These are phyloP conservation scores for Eulemur rufifrons DNA, from an alignment of 2,113 vertebrate species.

Conservation along the genomic window DNA sequence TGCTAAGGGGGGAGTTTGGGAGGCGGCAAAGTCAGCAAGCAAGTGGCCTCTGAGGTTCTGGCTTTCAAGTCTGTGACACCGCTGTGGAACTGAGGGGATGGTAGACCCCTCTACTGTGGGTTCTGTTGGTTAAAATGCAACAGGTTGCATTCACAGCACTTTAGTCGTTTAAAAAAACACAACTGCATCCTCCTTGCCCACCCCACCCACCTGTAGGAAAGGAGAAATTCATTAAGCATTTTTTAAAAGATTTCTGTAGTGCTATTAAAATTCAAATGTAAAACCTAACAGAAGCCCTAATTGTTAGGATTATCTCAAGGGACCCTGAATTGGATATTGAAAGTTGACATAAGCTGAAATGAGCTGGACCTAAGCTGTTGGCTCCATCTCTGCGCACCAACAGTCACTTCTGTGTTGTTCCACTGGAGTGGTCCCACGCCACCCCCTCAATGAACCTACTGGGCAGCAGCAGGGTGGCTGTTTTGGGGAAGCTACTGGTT, in stretches of 20 bases:
- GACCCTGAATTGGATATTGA: not conserved
- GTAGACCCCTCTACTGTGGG: not conserved
- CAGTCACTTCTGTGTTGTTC: slow-evolving; percentile 61
- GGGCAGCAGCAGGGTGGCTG: slow-evolving; percentile 62
- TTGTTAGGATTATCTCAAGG: not conserved
- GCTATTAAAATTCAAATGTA: slow-evolving; percentile 42
- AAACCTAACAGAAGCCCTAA: slow-evolving; percentile 48
- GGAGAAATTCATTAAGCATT: not conserved
- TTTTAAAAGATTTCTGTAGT: slow-evolving; percentile 8
- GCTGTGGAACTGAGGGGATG: not conserved
- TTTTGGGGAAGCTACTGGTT: slow-evolving; percentile 73
- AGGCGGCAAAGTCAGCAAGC: not conserved
- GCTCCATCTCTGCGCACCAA: slow-evolving; percentile 56
- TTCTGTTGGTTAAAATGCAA: slow-evolving; percentile 11
- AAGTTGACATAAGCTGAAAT: slow-evolving; percentile 44
- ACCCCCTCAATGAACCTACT: slow-evolving; percentile 2
- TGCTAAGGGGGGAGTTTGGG: not conserved
- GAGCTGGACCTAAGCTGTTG: slow-evolving; percentile 45
- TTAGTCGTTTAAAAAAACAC: not conserved
- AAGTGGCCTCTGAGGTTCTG: slow-evolving; percentile 15
- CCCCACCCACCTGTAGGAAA: not conserved
- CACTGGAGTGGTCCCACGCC: slow-evolving; percentile 75
- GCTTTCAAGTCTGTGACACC: slow-evolving; percentile 30
- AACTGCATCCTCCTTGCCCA: not conserved
- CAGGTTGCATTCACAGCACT: not conserved